phyloP scores from a whole-genome alignment of 2,797 vertebrate genomes.

The Myotis findleyi region DNA sequence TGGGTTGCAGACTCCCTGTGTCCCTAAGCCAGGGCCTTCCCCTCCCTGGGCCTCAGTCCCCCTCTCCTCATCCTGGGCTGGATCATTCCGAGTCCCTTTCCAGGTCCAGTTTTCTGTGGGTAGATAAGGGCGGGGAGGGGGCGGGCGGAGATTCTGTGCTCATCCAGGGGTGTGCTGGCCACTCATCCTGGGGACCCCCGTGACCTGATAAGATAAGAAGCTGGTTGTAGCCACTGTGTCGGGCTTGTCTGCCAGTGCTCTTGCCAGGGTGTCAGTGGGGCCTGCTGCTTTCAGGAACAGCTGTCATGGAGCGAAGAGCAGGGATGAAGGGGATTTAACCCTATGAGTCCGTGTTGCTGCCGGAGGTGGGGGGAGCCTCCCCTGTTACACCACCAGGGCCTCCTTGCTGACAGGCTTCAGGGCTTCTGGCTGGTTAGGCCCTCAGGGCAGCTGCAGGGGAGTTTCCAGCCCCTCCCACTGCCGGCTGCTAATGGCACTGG shows the following conservation, averaged over 20 bases:
- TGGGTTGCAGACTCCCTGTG: too few species aligned
- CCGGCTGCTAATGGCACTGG: background rate
- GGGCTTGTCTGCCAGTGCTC: background rate
- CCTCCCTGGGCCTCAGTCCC: background rate
- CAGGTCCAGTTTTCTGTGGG: background rate
- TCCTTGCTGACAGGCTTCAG: background rate
- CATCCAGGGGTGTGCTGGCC: background rate
- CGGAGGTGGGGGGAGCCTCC: rapidly evolving
- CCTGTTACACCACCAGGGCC: background rate
- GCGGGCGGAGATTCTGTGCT: background rate
- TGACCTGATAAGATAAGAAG: background rate
- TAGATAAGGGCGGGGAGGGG: too few species aligned
- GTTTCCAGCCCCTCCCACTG: too few species aligned
- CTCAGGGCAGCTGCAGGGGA: background rate
- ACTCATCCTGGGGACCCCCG: rapidly evolving
- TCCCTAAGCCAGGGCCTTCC: background rate
- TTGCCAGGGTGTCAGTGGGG: background rate
- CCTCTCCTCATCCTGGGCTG: rapidly evolving
- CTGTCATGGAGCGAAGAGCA: background rate
- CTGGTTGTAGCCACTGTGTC: background rate
- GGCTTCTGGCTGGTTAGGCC: background rate
- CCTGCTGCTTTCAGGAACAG: background rate
- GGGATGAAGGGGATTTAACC: background rate
- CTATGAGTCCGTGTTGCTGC: background rate
- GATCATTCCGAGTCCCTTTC: background rate